A percentile compares a stretch with the other conserved stretches of the same genome.
These are phyloP conservation scores for Dicrostonyx torquatus DNA, from an alignment of 2,797 vertebrate genomes.

Conservation along the genomic window DNA sequence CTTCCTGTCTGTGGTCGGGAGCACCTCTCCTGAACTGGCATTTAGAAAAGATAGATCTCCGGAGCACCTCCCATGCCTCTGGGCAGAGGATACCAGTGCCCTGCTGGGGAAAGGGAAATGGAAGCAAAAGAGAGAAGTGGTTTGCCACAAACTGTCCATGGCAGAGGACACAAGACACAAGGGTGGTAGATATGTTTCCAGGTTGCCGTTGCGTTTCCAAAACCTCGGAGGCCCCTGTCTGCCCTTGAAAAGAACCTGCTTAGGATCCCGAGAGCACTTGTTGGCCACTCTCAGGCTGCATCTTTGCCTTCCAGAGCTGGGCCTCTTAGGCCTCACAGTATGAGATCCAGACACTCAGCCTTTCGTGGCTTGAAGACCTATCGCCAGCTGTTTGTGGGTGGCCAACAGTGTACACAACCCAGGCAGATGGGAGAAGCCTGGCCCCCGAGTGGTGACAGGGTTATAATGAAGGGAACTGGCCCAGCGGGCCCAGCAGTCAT, in stretches of 20 bases:
- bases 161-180: neutral
- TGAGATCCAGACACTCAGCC: neutral
- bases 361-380: neutral
- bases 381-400: fast-evolving
- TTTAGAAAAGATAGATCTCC: neutral
- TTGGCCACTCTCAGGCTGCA: neutral
- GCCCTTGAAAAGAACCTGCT: fast-evolving
- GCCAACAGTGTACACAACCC: neutral
- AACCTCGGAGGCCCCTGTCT: fast-evolving
- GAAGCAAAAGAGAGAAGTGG: neutral
- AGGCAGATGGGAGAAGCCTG: neutral
- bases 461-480: neutral
- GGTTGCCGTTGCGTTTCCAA: neutral
- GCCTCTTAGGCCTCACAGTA: neutral
- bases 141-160: neutral
- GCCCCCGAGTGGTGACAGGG: no score
- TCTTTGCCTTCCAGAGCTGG: neutral
- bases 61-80: neutral
- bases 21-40: neutral
- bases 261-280: neutral
- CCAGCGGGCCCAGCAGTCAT: neutral
- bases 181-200: fast-evolving
- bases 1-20: no score
- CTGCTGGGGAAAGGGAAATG: neutral
- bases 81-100: neutral